Evolutionary conservation across 2,888 invertebrate species (phyloP).

Genomic region (Drosophila picticornis): DNA sequence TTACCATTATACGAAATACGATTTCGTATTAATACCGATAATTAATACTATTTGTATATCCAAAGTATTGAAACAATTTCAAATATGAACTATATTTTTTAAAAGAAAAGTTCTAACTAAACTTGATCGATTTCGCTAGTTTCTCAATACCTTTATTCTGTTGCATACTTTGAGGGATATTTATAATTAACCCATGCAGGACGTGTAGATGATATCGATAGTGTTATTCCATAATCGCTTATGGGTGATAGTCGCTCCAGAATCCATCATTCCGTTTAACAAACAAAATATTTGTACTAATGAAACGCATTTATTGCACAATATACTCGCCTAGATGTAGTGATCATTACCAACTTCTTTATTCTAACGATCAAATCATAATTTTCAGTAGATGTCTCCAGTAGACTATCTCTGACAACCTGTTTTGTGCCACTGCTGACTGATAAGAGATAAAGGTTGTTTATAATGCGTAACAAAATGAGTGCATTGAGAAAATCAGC

Average conservation of each 20-base stretch:
- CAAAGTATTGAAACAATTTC: constrained; percentile 69
- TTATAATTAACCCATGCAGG: not conserved
- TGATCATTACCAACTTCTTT: not conserved
- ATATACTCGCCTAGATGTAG: not conserved
- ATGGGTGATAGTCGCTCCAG: not conserved
- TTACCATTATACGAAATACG: constrained; percentile 18
- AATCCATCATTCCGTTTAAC: not conserved
- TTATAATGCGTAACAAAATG: constrained; percentile 16
- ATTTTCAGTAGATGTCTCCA: no score
- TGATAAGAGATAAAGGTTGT: not conserved
- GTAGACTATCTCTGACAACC: not conserved
- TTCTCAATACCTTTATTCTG: not conserved
- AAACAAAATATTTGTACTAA: not conserved
- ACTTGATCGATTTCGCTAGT: constrained; percentile 1
- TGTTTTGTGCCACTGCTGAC: not conserved
- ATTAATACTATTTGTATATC: constrained; percentile 45
- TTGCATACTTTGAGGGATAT: constrained; percentile 21
- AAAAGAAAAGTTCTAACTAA: constrained; percentile 67
- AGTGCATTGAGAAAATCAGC: constrained; percentile 6
- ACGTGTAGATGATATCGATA: constrained; percentile 41
- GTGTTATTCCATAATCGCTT: not conserved
- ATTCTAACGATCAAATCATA: not conserved
- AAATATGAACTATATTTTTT: constrained; percentile 56
- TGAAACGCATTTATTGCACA: not conserved
- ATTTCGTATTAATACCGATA: constrained; percentile 38